These are phyloP conservation scores for Pegoplata infirma DNA, from an alignment of 2,888 invertebrate species.

Conservation along the genomic window DNA sequence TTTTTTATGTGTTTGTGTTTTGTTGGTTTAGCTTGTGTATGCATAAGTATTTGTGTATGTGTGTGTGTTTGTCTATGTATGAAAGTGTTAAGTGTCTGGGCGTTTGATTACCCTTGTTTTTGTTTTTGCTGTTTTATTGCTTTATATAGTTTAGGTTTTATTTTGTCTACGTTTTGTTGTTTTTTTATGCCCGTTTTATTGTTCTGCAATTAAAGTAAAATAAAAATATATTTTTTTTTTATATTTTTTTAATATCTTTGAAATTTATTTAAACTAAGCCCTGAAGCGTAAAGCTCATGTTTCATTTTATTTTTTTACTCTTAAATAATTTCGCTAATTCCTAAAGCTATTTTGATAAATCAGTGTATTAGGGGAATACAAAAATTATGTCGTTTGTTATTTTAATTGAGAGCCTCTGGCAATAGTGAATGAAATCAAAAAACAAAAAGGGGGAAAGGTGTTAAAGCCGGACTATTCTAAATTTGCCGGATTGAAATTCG, in stretches of 20 bases:
- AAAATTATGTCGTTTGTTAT: background rate
- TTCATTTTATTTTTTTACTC: slow-evolving; percentile 11
- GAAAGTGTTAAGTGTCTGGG: slow-evolving; percentile 47
- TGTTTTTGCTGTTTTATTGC: slow-evolving; percentile 9
- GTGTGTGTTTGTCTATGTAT: slow-evolving; percentile 4
- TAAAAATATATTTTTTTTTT: slow-evolving; percentile 11
- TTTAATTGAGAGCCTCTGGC: too few species aligned
- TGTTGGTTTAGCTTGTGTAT: too few species aligned
- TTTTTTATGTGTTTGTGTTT: background rate
- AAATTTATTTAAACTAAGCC: slow-evolving; percentile 49
- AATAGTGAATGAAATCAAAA: too few species aligned
- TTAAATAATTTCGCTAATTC: slow-evolving; percentile 50
- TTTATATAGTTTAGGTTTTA: background rate
- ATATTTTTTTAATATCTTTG: slow-evolving; percentile 38
- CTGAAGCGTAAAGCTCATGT: slow-evolving; percentile 19
- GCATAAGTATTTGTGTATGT: slow-evolving; percentile 5
- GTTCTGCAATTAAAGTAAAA: slow-evolving; percentile 43
- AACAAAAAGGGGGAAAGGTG: too few species aligned
- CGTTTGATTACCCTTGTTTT: slow-evolving; percentile 39
- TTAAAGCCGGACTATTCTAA: too few species aligned
- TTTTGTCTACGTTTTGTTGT: slow-evolving; percentile 7
- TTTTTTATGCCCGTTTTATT: slow-evolving; percentile 11
- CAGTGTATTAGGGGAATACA: slow-evolving; percentile 23
- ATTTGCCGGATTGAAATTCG: too few species aligned
- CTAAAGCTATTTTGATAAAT: slow-evolving; percentile 49